These are phyloP conservation scores for Lates calcarifer DNA, from an alignment of 2,113 vertebrate genomes.

Conservation along the genomic window DNA sequence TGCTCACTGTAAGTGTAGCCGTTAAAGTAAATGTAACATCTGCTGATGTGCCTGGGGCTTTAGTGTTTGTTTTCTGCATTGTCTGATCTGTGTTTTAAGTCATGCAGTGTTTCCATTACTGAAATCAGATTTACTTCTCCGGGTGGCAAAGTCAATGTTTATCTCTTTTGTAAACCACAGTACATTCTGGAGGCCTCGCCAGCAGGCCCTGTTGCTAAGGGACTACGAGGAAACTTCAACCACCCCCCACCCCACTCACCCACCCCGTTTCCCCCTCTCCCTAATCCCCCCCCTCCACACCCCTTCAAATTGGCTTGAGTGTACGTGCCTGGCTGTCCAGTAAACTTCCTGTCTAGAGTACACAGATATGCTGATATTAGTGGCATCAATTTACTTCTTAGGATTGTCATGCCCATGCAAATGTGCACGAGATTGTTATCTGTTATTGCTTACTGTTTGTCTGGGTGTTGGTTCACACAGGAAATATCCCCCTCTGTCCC, in stretches of 20 bases:
- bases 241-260: conserved; percentile 10
- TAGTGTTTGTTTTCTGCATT: conserved; percentile 47
- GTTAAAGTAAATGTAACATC: conserved; percentile 41
- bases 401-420: conserved; percentile 73
- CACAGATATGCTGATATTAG: conserved; percentile 81
- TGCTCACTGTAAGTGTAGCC: background rate
- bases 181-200: conserved; percentile 74
- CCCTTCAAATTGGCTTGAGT: conserved; percentile 62
- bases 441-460: conserved; percentile 66
- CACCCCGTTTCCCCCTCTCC: background rate
- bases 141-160: conserved; percentile 81
- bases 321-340: conserved; percentile 78
- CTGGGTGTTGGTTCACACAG: conserved; percentile 84
- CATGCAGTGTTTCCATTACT: conserved; percentile 62
- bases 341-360: conserved; percentile 84
- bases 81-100: conserved; percentile 63
- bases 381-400: conserved; percentile 81
- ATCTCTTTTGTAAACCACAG: conserved; percentile 82
- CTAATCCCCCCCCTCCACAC: conserved; percentile 22
- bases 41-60: conserved; percentile 25
- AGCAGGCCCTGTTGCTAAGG: conserved; percentile 77
- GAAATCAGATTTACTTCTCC: conserved; percentile 67
- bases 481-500: conserved; percentile 74
- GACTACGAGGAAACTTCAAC: conserved; percentile 73
- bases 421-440: conserved; percentile 72